Evolutionary conservation across 2,797 vertebrate species (phyloP).

Genomic region (Mallotus villosus): DNA sequence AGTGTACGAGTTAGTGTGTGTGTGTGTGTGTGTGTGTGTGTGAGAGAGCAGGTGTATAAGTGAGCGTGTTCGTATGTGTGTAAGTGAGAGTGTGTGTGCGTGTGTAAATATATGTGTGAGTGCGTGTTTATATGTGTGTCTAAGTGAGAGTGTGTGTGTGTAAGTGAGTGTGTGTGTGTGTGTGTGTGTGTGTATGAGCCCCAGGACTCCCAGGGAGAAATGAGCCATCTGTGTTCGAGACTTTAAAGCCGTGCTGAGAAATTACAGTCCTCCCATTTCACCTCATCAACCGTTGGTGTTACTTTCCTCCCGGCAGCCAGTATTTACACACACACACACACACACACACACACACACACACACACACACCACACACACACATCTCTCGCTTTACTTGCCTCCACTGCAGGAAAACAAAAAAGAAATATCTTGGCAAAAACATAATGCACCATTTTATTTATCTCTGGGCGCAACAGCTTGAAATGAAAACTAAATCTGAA

Average conservation of each 20-base stretch:
- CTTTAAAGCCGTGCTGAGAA: conserved; percentile 80
- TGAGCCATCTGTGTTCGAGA: conserved; percentile 80
- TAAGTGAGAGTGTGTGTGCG: too few relatives aligned
- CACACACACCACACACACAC: conserved; percentile 73
- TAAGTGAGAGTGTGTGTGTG: too few relatives aligned
- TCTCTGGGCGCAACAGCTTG: conserved; percentile 99
- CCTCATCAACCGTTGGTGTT: conserved; percentile 79
- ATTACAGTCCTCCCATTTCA: conserved; percentile 80
- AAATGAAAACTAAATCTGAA: conserved; percentile 99
- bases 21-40: too few relatives aligned
- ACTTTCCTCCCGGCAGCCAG: conserved; percentile 79
- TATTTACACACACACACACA: conserved; percentile 78
- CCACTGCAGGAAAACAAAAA: conserved; percentile 89
- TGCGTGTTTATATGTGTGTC: not conserved
- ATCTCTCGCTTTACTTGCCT: conserved; percentile 71
- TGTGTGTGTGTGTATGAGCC: conserved; percentile 62
- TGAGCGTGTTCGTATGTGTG: too few relatives aligned
- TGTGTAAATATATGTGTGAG: too few relatives aligned
- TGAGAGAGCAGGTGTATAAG: too few relatives aligned
- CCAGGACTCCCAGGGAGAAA: conserved; percentile 79
- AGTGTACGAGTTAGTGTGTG: too few relatives aligned
- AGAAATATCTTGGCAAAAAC: conserved; percentile 95
- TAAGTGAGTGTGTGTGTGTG: not conserved
- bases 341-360: conserved; percentile 73
- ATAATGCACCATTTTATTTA: conserved; percentile 99